A percentile compares a stretch with the other conserved stretches of the same genome.
Conservation (phyloP, 2,888 invertebrate genomes). For the Galerucella nymphaeae region DNA sequence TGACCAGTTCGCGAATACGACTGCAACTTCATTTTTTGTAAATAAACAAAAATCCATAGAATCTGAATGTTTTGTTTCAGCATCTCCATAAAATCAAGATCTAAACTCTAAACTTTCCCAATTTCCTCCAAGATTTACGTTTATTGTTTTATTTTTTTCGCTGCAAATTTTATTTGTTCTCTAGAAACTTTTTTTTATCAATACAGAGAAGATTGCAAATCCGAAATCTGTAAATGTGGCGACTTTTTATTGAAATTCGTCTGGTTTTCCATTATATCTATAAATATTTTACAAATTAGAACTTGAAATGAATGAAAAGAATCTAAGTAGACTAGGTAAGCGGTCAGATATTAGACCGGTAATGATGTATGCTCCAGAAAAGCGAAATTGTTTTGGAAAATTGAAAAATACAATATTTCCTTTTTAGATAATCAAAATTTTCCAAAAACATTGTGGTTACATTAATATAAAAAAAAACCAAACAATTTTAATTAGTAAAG, state of each 20-base stretch:
- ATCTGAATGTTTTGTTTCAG: not conserved
- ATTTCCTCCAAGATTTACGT: constrained; percentile 4
- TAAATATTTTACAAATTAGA: not conserved
- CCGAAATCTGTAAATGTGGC: not conserved
- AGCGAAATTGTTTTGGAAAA: too few species aligned
- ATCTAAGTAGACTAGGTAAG: too few species aligned
- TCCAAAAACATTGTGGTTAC: not conserved
- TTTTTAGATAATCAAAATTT: not conserved
- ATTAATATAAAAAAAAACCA: too few species aligned
- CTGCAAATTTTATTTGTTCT: not conserved
- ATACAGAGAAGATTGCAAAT: not conserved
- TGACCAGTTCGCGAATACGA: too few species aligned
- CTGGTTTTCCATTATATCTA: not conserved
- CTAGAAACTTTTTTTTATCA: not conserved
- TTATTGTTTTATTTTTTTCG: not conserved
- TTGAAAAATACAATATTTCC: too few species aligned
- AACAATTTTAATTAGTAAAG: not conserved
- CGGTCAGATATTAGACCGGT: too few species aligned
- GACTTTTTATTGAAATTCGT: not conserved
- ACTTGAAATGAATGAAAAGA: too few species aligned
- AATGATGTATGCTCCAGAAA: too few species aligned
- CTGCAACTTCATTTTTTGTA: too few species aligned
- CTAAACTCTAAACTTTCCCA: not conserved
- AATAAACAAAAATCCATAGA: not conserved
- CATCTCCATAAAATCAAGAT: constrained; percentile 4